Evolutionary conservation across 2,888 invertebrate species (phyloP).

Genomic region (Napeogenes inachia): DNA sequence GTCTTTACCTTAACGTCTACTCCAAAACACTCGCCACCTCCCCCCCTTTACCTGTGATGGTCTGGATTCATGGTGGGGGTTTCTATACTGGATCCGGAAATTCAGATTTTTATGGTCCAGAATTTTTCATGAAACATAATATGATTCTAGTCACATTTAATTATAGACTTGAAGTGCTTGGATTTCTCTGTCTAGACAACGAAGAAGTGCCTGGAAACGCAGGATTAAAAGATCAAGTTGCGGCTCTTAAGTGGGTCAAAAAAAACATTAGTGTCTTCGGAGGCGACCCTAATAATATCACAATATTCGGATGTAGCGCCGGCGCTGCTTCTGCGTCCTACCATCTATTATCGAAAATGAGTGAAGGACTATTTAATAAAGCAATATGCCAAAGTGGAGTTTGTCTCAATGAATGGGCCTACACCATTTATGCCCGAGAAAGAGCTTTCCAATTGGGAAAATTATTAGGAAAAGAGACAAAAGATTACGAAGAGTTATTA

Average conservation of each 20-base stretch:
- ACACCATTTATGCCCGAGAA: constrained; percentile 52
- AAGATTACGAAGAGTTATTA: constrained; percentile 54
- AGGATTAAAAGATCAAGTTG: constrained; percentile 69
- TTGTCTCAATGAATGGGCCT: constrained; percentile 66
- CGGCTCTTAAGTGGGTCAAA: constrained; percentile 71
- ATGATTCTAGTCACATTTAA: constrained; percentile 68
- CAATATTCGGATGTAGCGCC: constrained; percentile 72
- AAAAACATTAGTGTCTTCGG: constrained; percentile 63
- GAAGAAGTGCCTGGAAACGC: constrained; percentile 71
- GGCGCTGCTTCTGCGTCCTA: constrained; percentile 61
- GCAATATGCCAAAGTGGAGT: constrained; percentile 74
- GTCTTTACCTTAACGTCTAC: constrained; percentile 84
- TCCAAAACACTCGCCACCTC: constrained; percentile 50
- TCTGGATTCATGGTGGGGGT: constrained; percentile 73
- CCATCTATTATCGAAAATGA: constrained; percentile 65
- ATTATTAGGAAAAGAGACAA: constrained; percentile 59
- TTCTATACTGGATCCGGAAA: constrained; percentile 73
- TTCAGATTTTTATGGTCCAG: constrained; percentile 69
- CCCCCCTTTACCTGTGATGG: constrained; percentile 55
- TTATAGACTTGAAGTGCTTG: constrained; percentile 69
- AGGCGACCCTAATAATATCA: constrained; percentile 62
- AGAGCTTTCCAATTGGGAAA: constrained; percentile 67
- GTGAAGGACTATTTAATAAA: constrained; percentile 62
- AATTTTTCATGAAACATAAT: constrained; percentile 64
- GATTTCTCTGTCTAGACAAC: constrained; percentile 66